Evolutionary conservation across 2,888 invertebrate genomes (phyloP), one percentile per base, ranked within the genome.

Genomic region (Drosophila tripunctata): DNA sequence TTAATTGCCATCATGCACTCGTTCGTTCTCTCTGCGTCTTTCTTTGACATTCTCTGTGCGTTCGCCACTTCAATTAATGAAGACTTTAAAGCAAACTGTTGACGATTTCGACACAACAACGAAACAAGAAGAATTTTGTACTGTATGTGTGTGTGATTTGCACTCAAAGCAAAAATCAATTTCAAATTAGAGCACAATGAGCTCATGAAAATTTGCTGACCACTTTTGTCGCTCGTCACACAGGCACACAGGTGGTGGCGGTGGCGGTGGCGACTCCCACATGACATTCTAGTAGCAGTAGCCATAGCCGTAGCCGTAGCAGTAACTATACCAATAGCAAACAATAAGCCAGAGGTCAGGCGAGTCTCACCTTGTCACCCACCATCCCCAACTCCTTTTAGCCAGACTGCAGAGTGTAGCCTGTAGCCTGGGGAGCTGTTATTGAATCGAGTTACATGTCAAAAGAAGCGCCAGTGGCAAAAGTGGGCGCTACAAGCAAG

Each of bases 381-480:
- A 6, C 2, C 24, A 35, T 27, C 12, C 30, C 19, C 0, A 3
- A 8, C 12, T 27, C 17, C 1, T 7, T 19, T n/a, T n/a, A n/a
- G n/a, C 33, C 47, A 14, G 30, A n/a, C 40, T 17, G 24, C 38
- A 35, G 24, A 22, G 4, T 21, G 17, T 27, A 22, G 48, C 12
- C 14, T 40, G 30, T 30, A 19, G 64, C 61, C 67, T 40, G 50
- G 40, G 66, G 61, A 56, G 15, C 45, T 68, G 74, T 73, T 72
- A 73, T 77, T 77, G 83, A 83, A 84, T 86, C 84, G 80, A 78
- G 78, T 87, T 84, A 75, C 83, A 82, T 82, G 88, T 82, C 86
- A 85, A 82, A 82, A 71, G 81, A 77, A 80, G 86, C 48, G 67
- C 63, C 75, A 51, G 60, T 50, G 66, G 73, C 63, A 61, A 63